Conservation (phyloP, 2,113 vertebrate species). For the Copsychus sechellarum region DNA sequence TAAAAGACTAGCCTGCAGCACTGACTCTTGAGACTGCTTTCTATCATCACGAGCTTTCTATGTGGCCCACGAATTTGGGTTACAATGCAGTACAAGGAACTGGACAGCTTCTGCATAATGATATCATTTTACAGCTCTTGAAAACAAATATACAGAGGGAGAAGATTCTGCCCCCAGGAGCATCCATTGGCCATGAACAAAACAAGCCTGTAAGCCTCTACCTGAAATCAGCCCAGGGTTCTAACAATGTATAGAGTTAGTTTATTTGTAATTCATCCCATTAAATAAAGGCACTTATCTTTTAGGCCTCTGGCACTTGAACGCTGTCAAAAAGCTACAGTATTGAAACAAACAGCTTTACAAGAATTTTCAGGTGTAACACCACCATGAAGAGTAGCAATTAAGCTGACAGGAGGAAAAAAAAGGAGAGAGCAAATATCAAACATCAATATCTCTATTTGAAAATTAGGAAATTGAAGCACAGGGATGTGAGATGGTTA, state of each 20-base stretch:
- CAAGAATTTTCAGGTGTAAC: background rate
- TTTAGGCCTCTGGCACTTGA: background rate
- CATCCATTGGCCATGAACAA: background rate
- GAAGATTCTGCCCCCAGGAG: background rate
- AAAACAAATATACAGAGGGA: background rate
- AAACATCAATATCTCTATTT: background rate
- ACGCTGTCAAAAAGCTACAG: fast-evolving
- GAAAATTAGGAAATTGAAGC: background rate
- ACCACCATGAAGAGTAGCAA: background rate
- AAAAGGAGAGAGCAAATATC: background rate
- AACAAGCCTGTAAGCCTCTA: background rate
- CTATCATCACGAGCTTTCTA: background rate
- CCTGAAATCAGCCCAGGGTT: background rate
- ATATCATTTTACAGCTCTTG: background rate
- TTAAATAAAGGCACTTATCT: background rate
- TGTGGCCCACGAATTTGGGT: background rate
- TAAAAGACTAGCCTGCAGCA: constrained; percentile 64
- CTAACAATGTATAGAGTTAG: background rate
- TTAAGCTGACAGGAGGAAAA: background rate
- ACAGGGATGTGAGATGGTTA: background rate
- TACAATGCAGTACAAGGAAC: constrained; percentile 8
- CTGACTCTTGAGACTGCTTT: constrained; percentile 34
- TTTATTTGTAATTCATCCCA: background rate
- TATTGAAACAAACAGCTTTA: background rate
- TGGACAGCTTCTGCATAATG: background rate